phyloP scores from a whole-genome alignment of 23 tunicate species.

The Aplidium turbinatum region DNA sequence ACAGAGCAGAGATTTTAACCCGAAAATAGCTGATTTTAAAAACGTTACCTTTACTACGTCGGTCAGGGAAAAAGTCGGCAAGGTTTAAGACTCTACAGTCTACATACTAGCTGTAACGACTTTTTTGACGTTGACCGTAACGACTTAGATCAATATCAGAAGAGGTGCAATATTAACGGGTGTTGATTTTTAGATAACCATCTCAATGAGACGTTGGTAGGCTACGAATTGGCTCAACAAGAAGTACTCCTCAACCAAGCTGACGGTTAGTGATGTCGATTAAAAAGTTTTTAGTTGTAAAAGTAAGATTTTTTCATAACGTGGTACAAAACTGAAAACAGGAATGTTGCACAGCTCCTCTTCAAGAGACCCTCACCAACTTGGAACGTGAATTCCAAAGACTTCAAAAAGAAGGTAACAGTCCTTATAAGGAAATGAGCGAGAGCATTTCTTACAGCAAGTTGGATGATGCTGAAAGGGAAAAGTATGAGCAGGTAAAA shows the following conservation, averaged over 20 bases:
- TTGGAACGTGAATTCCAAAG: constrained; percentile 71
- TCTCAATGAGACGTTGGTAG: constrained; percentile 2
- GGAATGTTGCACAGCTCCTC: constrained; percentile 44
- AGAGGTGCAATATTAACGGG: too few species aligned
- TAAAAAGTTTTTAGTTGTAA: neutral
- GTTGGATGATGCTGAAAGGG: constrained; percentile 58
- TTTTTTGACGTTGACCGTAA: too few species aligned
- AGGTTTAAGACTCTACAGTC: too few species aligned
- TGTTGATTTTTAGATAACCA: constrained; percentile 7
- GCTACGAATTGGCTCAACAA: constrained; percentile 80
- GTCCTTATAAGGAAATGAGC: neutral
- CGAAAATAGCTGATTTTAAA: too few species aligned
- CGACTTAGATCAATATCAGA: too few species aligned
- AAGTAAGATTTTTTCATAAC: neutral
- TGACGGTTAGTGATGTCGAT: constrained; percentile 39
- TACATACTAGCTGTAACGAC: too few species aligned
- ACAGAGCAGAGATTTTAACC: too few species aligned
- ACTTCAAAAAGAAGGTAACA: constrained; percentile 44
- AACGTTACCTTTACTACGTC: too few species aligned
- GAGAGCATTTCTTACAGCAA: neutral
- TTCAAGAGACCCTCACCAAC: constrained; percentile 68
- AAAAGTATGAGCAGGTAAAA: constrained; percentile 25
- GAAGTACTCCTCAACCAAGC: constrained; percentile 79
- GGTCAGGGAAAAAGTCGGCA: too few species aligned
- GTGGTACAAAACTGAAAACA: neutral